Evolutionary conservation across 2,888 invertebrate species (phyloP).

Genomic region (Drosophila paracracens): DNA sequence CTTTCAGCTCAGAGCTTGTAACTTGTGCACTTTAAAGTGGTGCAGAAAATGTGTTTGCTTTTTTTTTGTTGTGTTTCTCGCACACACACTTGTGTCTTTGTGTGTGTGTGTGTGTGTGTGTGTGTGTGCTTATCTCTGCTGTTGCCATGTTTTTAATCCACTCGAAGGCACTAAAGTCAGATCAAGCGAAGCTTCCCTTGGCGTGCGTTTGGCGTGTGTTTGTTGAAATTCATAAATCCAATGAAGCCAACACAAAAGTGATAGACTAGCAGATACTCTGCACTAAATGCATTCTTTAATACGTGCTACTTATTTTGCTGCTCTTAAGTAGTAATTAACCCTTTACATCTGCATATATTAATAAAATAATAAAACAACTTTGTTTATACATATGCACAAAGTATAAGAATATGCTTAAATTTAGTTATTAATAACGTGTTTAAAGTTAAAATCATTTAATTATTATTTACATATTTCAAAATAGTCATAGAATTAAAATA

Average conservation of each 20-base stretch:
- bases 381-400: not conserved
- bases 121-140: conserved; percentile 15
- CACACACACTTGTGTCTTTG: not conserved
- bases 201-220: not conserved
- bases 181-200: conserved; percentile 30
- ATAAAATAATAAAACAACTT: no score
- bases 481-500: not conserved
- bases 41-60: not conserved
- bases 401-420: not conserved
- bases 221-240: conserved; percentile 45
- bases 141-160: conserved; percentile 68
- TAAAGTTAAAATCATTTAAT: not conserved
- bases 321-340: not conserved
- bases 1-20: not conserved
- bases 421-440: not conserved
- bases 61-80: not conserved
- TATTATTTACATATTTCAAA: not conserved
- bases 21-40: not conserved
- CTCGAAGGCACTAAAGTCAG: conserved; percentile 62
- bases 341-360: not conserved
- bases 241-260: not conserved
- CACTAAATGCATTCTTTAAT: not conserved
- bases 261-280: not conserved
- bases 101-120: not conserved
- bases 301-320: not conserved